A percentile compares a stretch with the other conserved stretches of the same genome.
Conservation (phyloP, 2,113 vertebrate genomes). For the Leptocoma aspasia region DNA sequence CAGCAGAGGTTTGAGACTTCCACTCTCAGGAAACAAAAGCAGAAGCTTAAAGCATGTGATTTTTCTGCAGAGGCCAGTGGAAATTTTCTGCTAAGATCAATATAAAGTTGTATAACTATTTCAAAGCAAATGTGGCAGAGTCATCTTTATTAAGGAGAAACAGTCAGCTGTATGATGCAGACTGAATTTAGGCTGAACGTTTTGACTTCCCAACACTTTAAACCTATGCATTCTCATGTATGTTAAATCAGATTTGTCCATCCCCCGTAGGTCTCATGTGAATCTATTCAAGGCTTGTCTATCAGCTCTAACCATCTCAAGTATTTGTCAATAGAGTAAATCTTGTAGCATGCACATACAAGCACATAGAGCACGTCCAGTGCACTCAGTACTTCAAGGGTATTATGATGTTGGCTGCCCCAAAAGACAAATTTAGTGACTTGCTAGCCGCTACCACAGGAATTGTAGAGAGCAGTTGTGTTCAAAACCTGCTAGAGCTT, state of each 20-base stretch:
- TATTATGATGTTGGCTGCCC: not conserved
- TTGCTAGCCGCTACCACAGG: not conserved
- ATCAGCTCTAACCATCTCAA: not conserved
- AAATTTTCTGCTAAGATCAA: not conserved
- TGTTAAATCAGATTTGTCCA: not conserved
- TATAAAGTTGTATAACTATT: not conserved
- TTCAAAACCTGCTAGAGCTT: not conserved
- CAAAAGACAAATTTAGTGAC: not conserved
- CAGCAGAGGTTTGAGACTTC: not conserved
- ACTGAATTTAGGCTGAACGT: not conserved
- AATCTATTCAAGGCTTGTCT: not conserved
- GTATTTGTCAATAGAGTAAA: not conserved
- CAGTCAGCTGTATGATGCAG: not conserved
- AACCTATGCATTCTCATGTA: not conserved
- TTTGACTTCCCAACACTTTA: not conserved
- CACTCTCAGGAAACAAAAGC: not conserved
- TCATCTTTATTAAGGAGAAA: not conserved
- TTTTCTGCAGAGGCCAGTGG: not conserved
- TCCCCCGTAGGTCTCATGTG: not conserved
- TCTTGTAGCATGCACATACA: not conserved
- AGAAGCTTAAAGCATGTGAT: not conserved
- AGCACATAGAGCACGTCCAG: not conserved
- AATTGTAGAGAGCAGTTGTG: not conserved
- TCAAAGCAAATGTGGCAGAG: not conserved
- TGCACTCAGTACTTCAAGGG: not conserved